Evolutionary conservation across 2,113 vertebrate species (phyloP).

Genomic region (Cercocebus atys): DNA sequence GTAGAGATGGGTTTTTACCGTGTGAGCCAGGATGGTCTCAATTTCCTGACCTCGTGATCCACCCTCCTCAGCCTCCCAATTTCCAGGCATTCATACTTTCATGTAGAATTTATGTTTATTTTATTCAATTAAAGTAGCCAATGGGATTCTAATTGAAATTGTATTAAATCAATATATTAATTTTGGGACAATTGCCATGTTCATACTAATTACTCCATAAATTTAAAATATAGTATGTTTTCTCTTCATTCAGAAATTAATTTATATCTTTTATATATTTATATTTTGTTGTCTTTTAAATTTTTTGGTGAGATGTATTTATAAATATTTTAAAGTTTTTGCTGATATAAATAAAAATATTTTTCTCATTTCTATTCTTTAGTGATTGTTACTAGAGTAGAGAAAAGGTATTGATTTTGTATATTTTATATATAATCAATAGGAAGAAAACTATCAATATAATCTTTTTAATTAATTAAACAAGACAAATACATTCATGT

Average conservation of each 20-base stretch:
- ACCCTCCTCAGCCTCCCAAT: neutral
- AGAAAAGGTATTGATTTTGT: constrained; percentile 25
- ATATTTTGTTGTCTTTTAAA: neutral
- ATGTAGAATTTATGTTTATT: constrained; percentile 12
- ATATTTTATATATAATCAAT: neutral
- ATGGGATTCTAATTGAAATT: constrained; percentile 7
- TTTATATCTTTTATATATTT: constrained; percentile 27
- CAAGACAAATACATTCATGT: neutral
- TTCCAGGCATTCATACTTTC: neutral
- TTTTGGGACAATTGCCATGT: neutral
- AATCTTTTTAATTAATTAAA: constrained; percentile 7
- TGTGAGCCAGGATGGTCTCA: too few relatives aligned
- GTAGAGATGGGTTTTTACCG: too few relatives aligned
- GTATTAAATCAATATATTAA: constrained; percentile 19
- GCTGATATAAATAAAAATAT: constrained; percentile 19
- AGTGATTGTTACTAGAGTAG: neutral
- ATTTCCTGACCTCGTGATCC: too few relatives aligned
- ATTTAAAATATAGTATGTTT: neutral
- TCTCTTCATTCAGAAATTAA: neutral
- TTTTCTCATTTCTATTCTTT: constrained; percentile 33
- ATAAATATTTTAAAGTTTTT: constrained; percentile 55
- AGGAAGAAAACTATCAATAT: neutral
- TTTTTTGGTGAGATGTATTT: constrained; percentile 26
- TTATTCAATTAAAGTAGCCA: constrained; percentile 35
- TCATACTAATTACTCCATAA: neutral